These are phyloP conservation scores for Cacatua alba DNA, from an alignment of 2,113 vertebrate species.

Conservation along the genomic window DNA sequence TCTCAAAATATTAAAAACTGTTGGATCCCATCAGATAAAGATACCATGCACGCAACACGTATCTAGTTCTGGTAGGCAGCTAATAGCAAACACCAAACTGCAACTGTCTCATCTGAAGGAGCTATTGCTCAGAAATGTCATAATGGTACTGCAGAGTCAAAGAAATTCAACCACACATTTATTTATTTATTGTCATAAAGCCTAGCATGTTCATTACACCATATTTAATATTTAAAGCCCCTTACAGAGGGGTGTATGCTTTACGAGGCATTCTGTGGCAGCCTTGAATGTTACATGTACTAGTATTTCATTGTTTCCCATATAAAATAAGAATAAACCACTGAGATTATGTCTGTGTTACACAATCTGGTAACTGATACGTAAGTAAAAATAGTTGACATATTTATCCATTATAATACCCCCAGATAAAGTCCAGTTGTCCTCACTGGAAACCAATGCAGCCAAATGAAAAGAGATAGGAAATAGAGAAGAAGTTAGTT, in stretches of 20 bases:
- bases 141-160: neutral
- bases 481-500: neutral
- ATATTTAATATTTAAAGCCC: neutral
- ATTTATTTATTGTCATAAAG: neutral
- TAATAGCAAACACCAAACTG: neutral
- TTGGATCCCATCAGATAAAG: neutral
- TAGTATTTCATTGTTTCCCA: neutral
- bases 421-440: neutral
- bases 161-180: neutral
- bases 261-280: neutral
- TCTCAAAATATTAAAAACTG: neutral
- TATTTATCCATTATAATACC: neutral
- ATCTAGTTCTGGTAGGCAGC: neutral
- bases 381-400: neutral
- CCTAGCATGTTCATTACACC: neutral
- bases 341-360: neutral
- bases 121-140: neutral
- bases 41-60: accelerated
- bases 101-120: neutral
- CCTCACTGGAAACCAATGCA: neutral
- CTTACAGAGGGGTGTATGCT: neutral
- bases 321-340: conserved; percentile 30
- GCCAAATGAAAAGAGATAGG: neutral
- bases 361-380: neutral
- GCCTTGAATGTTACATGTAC: neutral